These are phyloP conservation scores for Drosophila mulleri DNA, from an alignment of 2,888 invertebrate genomes.

Conservation along the genomic window DNA sequence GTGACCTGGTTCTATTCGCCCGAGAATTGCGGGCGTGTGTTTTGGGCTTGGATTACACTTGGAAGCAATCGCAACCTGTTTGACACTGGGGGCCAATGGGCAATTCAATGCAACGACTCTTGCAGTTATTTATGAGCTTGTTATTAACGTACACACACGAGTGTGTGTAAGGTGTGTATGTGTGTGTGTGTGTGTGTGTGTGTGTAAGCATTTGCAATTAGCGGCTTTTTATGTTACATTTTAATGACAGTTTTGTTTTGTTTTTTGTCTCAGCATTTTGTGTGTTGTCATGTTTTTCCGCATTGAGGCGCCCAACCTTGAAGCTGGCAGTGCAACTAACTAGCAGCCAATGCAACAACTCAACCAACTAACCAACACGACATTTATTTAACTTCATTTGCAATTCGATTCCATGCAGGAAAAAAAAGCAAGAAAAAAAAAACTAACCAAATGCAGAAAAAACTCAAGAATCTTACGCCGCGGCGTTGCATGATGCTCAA, in stretches of 20 bases:
- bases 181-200: conserved; percentile 10
- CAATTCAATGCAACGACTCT: conserved; percentile 24
- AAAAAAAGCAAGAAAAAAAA: conserved; percentile 10
- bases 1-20: background rate
- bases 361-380: conserved; percentile 33
- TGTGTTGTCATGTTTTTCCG: conserved; percentile 69
- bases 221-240: conserved; percentile 74
- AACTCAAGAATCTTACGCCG: conserved; percentile 53
- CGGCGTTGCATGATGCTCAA: conserved; percentile 35
- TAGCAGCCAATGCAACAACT: conserved; percentile 33
- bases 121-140: conserved; percentile 67
- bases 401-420: conserved; percentile 59
- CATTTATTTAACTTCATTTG: conserved; percentile 72
- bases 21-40: conserved; percentile 31
- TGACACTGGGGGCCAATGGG: conserved; percentile 21
- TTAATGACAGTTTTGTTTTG: conserved; percentile 67
- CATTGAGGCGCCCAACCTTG: conserved; percentile 72
- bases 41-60: conserved; percentile 27
- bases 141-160: conserved; percentile 19
- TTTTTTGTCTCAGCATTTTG: conserved; percentile 43
- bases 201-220: conserved; percentile 63
- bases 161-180: background rate
- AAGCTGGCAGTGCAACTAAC: conserved; percentile 43
- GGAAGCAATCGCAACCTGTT: conserved; percentile 16
- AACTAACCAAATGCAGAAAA: conserved; percentile 15